Evolutionary conservation across 1,140 invertebrate species (phyloP).

Genomic region (Latrodectus geometricus): DNA sequence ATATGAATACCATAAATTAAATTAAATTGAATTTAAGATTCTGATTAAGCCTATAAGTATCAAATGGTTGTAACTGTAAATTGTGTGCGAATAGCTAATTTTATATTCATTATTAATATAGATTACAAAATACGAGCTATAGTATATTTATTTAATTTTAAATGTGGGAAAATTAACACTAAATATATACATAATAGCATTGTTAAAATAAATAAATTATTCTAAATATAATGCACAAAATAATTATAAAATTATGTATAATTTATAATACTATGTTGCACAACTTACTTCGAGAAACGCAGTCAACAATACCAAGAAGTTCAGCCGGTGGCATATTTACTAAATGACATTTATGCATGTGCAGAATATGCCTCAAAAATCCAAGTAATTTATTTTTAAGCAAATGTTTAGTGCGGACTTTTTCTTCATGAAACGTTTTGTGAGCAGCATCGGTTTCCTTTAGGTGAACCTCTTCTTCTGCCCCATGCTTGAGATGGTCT

Average conservation of each 20-base stretch:
- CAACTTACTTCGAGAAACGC: constrained; percentile 39
- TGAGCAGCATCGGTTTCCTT: neutral
- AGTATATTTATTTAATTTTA: no score
- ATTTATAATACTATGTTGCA: neutral
- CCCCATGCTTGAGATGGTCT: neutral
- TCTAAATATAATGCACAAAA: no score
- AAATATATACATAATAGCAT: no score
- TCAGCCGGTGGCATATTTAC: constrained; percentile 25
- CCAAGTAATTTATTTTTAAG: constrained; percentile 8
- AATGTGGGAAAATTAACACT: no score
- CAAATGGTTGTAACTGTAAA: no score
- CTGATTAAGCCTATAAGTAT: no score
- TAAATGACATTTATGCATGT: constrained; percentile 32
- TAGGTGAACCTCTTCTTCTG: neutral
- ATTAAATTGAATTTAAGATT: no score
- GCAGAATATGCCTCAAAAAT: neutral
- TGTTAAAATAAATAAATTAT: no score
- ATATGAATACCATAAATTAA: no score
- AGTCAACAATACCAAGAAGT: constrained; percentile 24
- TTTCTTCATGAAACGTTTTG: neutral
- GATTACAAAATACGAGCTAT: no score
- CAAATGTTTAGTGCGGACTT: neutral
- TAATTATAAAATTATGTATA: neutral
- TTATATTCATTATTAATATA: no score
- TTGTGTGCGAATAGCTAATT: no score